Percentiles rank a stretch among this genome's conserved stretches.
These are phyloP conservation scores for Apamea monoglypha DNA, from an alignment of 2,888 invertebrate genomes.

Conservation along the genomic window DNA sequence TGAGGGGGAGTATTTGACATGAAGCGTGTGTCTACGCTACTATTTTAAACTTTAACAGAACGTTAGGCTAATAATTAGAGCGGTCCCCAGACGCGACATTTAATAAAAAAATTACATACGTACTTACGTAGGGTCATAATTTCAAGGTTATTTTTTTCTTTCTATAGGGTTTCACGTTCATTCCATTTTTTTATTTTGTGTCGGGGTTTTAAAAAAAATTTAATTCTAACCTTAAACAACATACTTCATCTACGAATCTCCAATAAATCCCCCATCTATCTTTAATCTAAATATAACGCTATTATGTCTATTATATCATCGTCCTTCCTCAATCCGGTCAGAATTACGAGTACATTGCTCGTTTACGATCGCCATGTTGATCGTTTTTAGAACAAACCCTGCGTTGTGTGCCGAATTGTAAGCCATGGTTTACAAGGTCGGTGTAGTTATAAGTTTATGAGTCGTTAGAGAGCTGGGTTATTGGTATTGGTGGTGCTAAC, in stretches of 20 bases:
- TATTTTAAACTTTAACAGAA: too few species aligned
- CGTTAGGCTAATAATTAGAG: too few species aligned
- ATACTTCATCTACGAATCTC: not conserved
- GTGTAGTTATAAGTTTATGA: constrained; percentile 52
- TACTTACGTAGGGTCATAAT: too few species aligned
- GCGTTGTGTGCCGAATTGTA: constrained; percentile 51
- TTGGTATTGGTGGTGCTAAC: constrained; percentile 11
- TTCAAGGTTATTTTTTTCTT: too few species aligned
- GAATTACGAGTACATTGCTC: constrained; percentile 52
- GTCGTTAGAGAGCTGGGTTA: constrained; percentile 46
- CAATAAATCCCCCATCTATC: constrained; percentile 11
- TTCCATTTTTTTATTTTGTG: too few species aligned
- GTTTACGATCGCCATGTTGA: constrained; percentile 50
- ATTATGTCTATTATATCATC: constrained; percentile 15
- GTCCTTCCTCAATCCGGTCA: constrained; percentile 47
- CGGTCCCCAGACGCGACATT: too few species aligned
- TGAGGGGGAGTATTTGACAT: not conserved
- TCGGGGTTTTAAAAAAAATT: too few species aligned
- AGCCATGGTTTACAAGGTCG: constrained; percentile 54
- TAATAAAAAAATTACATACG: too few species aligned
- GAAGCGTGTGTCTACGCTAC: too few species aligned
- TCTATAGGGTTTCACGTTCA: too few species aligned
- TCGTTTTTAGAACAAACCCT: constrained; percentile 51
- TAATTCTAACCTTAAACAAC: not conserved
- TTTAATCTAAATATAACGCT: constrained; percentile 31